A percentile compares a stretch with the other conserved stretches of the same genome.
Conservation (phyloP, 2,797 vertebrate genomes). For the Micropoecilia bifurca region DNA sequence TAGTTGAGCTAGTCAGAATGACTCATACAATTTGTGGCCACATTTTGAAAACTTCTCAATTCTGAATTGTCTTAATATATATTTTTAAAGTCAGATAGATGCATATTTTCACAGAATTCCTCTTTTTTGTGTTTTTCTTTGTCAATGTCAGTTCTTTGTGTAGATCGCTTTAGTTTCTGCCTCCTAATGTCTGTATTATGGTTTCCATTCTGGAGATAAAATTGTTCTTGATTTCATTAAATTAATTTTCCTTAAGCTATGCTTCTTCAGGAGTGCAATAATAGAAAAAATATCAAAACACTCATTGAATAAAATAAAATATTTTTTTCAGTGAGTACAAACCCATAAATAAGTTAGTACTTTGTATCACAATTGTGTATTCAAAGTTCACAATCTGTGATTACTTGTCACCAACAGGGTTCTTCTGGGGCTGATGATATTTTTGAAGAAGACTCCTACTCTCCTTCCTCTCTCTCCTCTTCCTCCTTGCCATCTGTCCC, state of each 20-base stretch:
- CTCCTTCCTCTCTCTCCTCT: conserved; percentile 85
- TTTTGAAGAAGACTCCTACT: conserved; percentile 90
- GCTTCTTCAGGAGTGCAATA: not conserved
- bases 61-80: not conserved
- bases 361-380: not conserved
- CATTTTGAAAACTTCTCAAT: not conserved
- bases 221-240: not conserved
- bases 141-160: not conserved
- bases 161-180: not conserved
- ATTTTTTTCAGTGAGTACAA: not conserved
- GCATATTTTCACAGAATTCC: not conserved
- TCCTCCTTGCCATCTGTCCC: conserved; percentile 72
- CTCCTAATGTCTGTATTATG: not conserved
- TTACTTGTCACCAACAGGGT: conserved; percentile 48
- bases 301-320: not conserved
- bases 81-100: not conserved
- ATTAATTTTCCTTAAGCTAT: not conserved
- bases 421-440: conserved; percentile 84
- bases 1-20: not conserved
- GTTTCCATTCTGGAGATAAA: not conserved
- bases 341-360: not conserved
- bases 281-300: not conserved
- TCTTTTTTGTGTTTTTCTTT: not conserved
- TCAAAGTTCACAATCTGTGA: not conserved
- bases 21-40: not conserved